Base-by-base conservation (phyloP, 2,888 invertebrate genomes). In the Lottia scabra region DNA sequence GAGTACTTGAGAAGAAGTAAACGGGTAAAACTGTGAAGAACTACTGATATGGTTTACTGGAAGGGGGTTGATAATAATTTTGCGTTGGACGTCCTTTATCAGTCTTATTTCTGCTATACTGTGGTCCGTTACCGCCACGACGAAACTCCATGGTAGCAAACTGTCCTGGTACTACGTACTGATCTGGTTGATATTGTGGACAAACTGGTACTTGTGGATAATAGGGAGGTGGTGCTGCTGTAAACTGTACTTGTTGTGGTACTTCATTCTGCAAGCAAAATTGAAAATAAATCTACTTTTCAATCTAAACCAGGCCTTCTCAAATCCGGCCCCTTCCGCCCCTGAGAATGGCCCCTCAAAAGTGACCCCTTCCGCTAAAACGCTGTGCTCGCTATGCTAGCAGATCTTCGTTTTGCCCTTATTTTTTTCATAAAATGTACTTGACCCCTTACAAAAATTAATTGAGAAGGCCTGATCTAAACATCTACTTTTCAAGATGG, bases 61-160 rank as follows among this genome's bases (percentile, higher is more conserved):
- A 69, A 0, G 83, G 84, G 2, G 83, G 81, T 45, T 79, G 75
- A 72, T 84, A 83, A 44, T 74, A 76, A 27, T 80, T 75, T 69
- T 83, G 83, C 0, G 81, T 76, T 12, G 83, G 82, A 46, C 79
- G 73, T 8, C 78, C 70, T 13, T 78, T 68, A 23, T 75, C 75
- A 3, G n/a, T 45, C 16, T 72, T 74, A 16, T 80, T 75, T 92
- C 96, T 74, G 95, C 96, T 0, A 67, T 79, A 78, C 15, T 76
- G 48, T 1, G 74, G 71, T 2, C 83, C 82, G 26, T 81, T 77
- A 15, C 83, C 82, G 4, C 84, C 81, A 38, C 83, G 74, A 5
- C 84, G 79, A 73, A 84, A 85, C 76, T 85, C 84, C 80, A 85
- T 81, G 27, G 76, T 79, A 68, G 75, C 74, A 62, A 83, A 77